phyloP scores from a whole-genome alignment of 2,113 vertebrate genomes.

The Suncus etruscus region DNA sequence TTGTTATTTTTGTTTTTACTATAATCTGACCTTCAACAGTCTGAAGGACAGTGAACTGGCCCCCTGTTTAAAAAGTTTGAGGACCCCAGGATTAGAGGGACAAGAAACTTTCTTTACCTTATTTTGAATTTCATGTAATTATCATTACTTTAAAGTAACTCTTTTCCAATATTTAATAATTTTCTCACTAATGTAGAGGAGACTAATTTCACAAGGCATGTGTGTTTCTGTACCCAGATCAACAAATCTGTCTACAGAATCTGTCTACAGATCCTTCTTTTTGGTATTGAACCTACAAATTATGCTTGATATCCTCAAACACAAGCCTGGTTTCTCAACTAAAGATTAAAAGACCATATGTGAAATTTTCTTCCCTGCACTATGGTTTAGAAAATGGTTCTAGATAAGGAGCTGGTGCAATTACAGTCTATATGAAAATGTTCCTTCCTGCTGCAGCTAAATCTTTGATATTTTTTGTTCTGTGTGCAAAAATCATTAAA shows the following conservation, averaged over 20 bases:
- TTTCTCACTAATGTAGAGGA: not conserved
- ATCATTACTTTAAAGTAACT: not conserved
- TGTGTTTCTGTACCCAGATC: not conserved
- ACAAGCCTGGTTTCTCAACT: not conserved
- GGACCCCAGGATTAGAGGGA: too few species aligned
- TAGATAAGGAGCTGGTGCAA: not conserved
- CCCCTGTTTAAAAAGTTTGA: too few species aligned
- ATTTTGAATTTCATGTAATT: not conserved
- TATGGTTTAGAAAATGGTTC: not conserved
- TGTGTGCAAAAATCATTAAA: not conserved
- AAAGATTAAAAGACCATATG: too few species aligned
- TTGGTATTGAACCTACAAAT: not conserved
- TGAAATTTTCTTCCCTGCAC: not conserved
- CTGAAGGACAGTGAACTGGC: too few species aligned
- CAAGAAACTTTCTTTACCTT: too few species aligned
- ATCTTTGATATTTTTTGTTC: not conserved
- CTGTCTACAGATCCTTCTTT: not conserved
- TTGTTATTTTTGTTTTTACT: too few species aligned
- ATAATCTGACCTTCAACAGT: too few species aligned
- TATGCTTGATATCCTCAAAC: not conserved
- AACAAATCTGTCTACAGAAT: not conserved
- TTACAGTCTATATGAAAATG: not conserved
- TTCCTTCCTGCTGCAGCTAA: not conserved
- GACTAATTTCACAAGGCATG: not conserved
- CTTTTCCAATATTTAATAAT: not conserved